Base-by-base conservation (phyloP, 2,113 vertebrate species). In the Ciconia maguari region DNA sequence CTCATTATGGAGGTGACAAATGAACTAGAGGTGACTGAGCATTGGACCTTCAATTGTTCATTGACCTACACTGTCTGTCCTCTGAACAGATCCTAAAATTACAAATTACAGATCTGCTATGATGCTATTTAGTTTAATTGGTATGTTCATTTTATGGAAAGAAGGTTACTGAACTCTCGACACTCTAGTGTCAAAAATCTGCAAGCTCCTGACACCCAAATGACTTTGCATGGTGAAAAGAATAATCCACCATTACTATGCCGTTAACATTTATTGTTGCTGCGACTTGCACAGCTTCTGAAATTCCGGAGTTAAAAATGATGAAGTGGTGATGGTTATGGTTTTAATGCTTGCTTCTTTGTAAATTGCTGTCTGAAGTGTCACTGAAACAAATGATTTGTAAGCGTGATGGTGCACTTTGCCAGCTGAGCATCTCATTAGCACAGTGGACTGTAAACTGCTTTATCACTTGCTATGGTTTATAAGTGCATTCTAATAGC, bases 351-450 rank as follows among this genome's bases (percentile, higher is more conserved):
- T 93, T 55, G 27, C 70, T 87, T 42, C 85, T 95, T 26, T 68
- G 78, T 92, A 69, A 96, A 89, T 96, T 44, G 70, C 74, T 65
- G 6, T 64, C 89, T 86, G 61, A 75, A 92, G 89, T 76, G 87
- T 86, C 94, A 68, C 61, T 8, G 48, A 92, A 87, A 94, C 51
- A 55, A 90, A 64, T 93, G 70, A 94, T 96, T 91, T 93, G 89
- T 74, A 76, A 83, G 74, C 44, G 7, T 72, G 89, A 80, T 51
- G 82, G 60, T 58, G 71, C 24, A 52, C 74, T 92, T 88, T 90
- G 82, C 72, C 92, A 96, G 87, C 54, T 85, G 78, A 91, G 51
- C 52, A 58, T 38, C 72, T 94, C 86, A 93, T 97, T 96, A 95
- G 78, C 79, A 71, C 2, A 9, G 54, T 41, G 82, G 74, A 61